Evolutionary conservation across 1,140 invertebrate species (phyloP).

Genomic region (Anastrepha ludens): DNA sequence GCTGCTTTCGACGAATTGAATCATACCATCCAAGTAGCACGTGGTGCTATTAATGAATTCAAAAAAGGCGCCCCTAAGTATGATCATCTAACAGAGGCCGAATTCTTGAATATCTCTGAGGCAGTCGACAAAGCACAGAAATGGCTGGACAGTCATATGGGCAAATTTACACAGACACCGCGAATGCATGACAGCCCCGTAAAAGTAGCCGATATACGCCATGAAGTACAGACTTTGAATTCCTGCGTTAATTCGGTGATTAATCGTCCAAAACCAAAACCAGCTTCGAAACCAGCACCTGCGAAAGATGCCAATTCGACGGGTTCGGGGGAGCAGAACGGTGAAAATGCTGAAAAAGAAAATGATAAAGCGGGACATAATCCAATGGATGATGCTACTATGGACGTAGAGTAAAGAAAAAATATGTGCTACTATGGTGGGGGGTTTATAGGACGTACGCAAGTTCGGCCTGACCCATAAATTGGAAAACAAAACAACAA

Average conservation of each 20-base stretch:
- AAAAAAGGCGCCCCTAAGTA: conserved; percentile 86
- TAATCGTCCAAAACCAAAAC: conserved; percentile 73
- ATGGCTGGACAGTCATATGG: conserved; percentile 86
- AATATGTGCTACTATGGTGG: not conserved
- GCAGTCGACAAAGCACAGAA: conserved; percentile 78
- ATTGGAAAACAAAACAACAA: conserved; percentile 24
- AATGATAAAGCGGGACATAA: conserved; percentile 56
- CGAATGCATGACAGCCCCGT: conserved; percentile 82
- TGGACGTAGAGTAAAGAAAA: conserved; percentile 60
- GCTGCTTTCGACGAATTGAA: conserved; percentile 86
- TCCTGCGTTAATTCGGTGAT: conserved; percentile 72
- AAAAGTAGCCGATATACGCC: conserved; percentile 84
- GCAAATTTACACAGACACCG: conserved; percentile 78
- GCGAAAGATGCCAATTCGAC: conserved; percentile 64
- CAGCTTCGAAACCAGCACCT: conserved; percentile 64
- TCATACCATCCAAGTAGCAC: conserved; percentile 81
- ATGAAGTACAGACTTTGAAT: conserved; percentile 78
- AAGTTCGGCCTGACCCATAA: conserved; percentile 20
- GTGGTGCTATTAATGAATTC: conserved; percentile 82
- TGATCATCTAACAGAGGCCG: conserved; percentile 86
- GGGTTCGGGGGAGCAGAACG: conserved; percentile 67
- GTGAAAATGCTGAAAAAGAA: conserved; percentile 58
- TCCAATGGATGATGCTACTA: conserved; percentile 58
- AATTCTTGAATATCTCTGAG: conserved; percentile 83
- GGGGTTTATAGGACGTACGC: conserved; percentile 28